A percentile compares a stretch with the other conserved stretches of the same genome.
These are phyloP conservation scores for Darevskia nairensis DNA, from an alignment of 2,797 vertebrate genomes.

Conservation along the genomic window DNA sequence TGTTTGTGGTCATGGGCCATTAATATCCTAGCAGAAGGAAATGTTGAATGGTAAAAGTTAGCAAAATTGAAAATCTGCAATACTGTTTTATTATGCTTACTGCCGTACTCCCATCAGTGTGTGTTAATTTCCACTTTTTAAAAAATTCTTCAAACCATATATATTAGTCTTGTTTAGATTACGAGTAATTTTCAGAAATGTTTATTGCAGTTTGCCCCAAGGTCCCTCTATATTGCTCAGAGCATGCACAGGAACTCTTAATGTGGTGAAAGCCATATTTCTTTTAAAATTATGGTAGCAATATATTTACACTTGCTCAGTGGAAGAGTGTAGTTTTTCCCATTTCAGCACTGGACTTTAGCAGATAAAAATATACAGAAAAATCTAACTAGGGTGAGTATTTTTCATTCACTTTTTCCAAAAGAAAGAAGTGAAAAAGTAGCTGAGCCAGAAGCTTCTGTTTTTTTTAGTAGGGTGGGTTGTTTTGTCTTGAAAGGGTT, in stretches of 20 bases:
- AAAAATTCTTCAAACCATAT: slow-evolving; percentile 10
- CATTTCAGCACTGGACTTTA: neutral
- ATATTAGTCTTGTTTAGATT: slow-evolving; percentile 29
- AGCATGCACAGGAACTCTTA: slow-evolving; percentile 15
- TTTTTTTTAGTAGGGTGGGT: neutral
- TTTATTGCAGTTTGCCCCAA: slow-evolving; percentile 39
- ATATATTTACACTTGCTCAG: neutral
- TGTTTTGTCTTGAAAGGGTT: neutral
- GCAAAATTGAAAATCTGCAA: slow-evolving; percentile 46
- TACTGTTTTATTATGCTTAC: slow-evolving; percentile 16
- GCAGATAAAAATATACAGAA: slow-evolving; percentile 19
- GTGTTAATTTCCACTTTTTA: slow-evolving; percentile 15
- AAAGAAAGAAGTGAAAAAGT: neutral
- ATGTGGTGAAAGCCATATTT: slow-evolving; percentile 12
- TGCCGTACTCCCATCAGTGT: slow-evolving; percentile 11
- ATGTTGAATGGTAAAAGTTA: slow-evolving; percentile 45
- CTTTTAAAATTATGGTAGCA: slow-evolving; percentile 31
- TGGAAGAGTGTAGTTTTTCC: slow-evolving; percentile 3
- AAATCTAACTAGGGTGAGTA: neutral
- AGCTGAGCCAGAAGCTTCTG: neutral
- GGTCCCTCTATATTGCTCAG: slow-evolving; percentile 27
- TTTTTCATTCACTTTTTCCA: neutral
- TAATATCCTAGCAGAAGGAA: slow-evolving; percentile 43
- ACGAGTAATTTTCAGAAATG: neutral
- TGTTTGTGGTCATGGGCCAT: slow-evolving; percentile 48